Evolutionary conservation across 2,888 invertebrate species (phyloP).

Genomic region (Carpatolechia fugitivella): DNA sequence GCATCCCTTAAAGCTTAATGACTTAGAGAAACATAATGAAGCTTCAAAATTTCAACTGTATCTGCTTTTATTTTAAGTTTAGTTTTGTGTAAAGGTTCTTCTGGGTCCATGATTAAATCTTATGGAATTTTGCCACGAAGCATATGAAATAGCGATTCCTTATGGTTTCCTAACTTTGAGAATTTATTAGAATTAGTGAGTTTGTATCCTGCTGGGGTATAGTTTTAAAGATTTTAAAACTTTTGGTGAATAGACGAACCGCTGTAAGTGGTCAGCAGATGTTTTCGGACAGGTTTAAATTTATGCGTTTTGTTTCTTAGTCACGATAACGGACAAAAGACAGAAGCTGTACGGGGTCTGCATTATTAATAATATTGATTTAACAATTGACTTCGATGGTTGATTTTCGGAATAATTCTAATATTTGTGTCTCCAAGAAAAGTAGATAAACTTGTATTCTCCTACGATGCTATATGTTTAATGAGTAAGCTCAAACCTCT

Average conservation of each 20-base stretch:
- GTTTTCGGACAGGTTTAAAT: conserved; percentile 21
- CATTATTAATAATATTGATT: no score
- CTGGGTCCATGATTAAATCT: conserved; percentile 42
- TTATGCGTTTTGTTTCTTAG: conserved; percentile 16
- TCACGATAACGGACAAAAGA: conserved; percentile 1
- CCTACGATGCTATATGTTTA: no score
- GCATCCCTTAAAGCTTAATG: conserved; percentile 69
- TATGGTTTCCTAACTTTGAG: conserved; percentile 38
- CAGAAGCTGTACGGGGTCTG: background rate
- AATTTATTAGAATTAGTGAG: conserved; percentile 64
- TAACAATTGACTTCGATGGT: no score
- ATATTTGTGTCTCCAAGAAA: no score
- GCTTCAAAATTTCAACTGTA: conserved; percentile 41
- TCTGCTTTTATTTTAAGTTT: conserved; percentile 28
- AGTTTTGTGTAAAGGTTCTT: conserved; percentile 32
- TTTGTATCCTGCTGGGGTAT: conserved; percentile 36
- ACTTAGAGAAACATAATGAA: conserved; percentile 52
- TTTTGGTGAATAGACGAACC: conserved; percentile 32
- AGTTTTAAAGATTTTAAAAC: conserved; percentile 45
- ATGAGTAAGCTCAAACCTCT: no score
- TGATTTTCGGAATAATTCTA: no score
- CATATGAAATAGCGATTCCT: conserved; percentile 68
- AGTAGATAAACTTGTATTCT: no score
- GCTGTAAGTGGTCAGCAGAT: conserved; percentile 36
- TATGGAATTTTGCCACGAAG: conserved; percentile 61